phyloP scores from a whole-genome alignment of 2,797 vertebrate species.

The Alcedo atthis region DNA sequence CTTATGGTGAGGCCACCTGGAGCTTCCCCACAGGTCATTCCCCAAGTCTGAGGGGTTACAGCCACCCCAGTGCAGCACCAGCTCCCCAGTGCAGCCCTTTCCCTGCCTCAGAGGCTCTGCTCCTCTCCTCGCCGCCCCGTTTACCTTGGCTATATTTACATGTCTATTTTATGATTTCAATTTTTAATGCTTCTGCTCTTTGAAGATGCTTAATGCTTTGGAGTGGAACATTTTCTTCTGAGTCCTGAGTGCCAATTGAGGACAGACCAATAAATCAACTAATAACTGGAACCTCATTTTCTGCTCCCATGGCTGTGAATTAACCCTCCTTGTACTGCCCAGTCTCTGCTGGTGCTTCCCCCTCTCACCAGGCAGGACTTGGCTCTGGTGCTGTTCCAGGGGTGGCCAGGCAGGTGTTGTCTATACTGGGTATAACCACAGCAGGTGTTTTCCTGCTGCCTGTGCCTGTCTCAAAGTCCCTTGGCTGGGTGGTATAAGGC shows the following conservation, averaged over 20 bases:
- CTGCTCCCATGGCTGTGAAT: slow-evolving; percentile 65
- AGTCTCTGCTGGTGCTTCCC: background rate
- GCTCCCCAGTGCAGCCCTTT: background rate
- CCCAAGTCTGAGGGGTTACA: accelerated
- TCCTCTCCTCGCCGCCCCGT: slow-evolving; percentile 24
- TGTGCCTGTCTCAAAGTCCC: background rate
- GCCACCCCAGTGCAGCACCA: background rate
- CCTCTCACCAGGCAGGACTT: background rate
- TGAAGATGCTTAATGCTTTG: slow-evolving; percentile 84
- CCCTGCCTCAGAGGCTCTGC: background rate
- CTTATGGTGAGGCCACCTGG: background rate
- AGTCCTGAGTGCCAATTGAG: slow-evolving; percentile 78
- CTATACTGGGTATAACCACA: background rate
- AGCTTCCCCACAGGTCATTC: background rate
- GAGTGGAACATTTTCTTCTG: slow-evolving; percentile 84
- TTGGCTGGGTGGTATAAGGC: background rate
- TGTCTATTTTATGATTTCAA: slow-evolving; percentile 85
- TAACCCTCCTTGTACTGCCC: slow-evolving; percentile 57
- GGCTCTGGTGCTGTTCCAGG: background rate
- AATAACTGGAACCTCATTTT: slow-evolving; percentile 84
- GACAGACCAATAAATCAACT: slow-evolving; percentile 83
- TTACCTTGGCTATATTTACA: slow-evolving; percentile 80
- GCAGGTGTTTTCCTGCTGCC: background rate
- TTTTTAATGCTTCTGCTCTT: slow-evolving; percentile 86
- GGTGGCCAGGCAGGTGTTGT: background rate